Evolutionary conservation across 2,888 invertebrate genomes (phyloP).

Genomic region (Dryadula phaetusa): DNA sequence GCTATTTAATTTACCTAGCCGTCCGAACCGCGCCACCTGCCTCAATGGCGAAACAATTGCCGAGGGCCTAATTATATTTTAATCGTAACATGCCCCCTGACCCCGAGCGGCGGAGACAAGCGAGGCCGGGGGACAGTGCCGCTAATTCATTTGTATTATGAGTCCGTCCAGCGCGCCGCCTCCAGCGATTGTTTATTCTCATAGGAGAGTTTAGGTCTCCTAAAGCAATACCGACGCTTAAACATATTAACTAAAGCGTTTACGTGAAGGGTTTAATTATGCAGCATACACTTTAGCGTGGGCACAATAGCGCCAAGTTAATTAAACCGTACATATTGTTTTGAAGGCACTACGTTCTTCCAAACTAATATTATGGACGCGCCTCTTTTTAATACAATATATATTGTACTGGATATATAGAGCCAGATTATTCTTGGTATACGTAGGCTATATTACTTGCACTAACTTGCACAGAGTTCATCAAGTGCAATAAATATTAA

Average conservation of each 20-base stretch:
- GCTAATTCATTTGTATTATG: conserved; percentile 80
- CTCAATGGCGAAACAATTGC: conserved; percentile 83
- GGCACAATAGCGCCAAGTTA: conserved; percentile 75
- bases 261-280: conserved; percentile 80
- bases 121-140: conserved; percentile 56
- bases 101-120: conserved; percentile 40
- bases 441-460: conserved; percentile 55
- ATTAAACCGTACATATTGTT: conserved; percentile 79
- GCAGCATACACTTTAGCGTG: conserved; percentile 74
- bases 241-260: conserved; percentile 81
- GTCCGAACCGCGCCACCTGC: conserved; percentile 73
- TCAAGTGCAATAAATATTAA: conserved; percentile 83
- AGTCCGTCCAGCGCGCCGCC: conserved; percentile 66
- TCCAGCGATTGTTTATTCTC: conserved; percentile 77
- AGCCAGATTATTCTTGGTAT: conserved; percentile 36
- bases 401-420: conserved; percentile 42
- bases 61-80: conserved; percentile 83
- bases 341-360: conserved; percentile 70
- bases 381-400: conserved; percentile 66
- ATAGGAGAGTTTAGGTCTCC: conserved; percentile 82
- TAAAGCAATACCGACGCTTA: conserved; percentile 79
- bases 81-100: conserved; percentile 67
- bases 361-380: conserved; percentile 69
- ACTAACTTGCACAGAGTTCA: conserved; percentile 68
- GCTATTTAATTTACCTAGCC: conserved; percentile 81